Base-by-base conservation (phyloP, 2,797 vertebrate species). In the Catamblyrhynchus diadema region DNA sequence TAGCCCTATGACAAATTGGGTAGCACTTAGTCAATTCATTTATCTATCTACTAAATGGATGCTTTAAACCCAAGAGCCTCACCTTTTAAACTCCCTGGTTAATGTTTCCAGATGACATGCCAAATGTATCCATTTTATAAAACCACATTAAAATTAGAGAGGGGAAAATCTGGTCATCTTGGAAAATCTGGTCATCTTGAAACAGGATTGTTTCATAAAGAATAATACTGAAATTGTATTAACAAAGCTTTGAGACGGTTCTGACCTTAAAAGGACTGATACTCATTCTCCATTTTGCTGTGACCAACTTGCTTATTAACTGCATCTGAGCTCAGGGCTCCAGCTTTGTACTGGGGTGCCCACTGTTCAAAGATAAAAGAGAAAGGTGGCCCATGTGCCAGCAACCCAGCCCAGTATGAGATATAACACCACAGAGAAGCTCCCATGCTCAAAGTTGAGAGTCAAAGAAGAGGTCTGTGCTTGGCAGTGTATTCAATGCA, bases 1-100 rank as follows among this genome's bases (percentile, higher is more conserved):
- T 83, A 90, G 59, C 65, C 59, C 66, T 78, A 35, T 89, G 89
- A 94, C 27, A 96, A 95, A 94, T 96, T 85, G 10, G 41, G 44
- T 41, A 81, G 84, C 47, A 48, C 82, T 96, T 79, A 75, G 66
- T 71, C 82, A 86, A 89, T 86, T 94, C 33, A 94, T 88, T 94
- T 95, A 75, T 88, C 87, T 84, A 32, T 24, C 72, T 64, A 44
- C 77, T 79, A 86, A 93, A 79, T 60, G 87, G 82, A 81, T 75
- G n/a, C 41, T 94, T 91, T 84, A 93, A 94, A 91, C 45, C 17
- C 66, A 66, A 91, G 19, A 72, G 37, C 50, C 59, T 97, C 79
- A 81, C 62, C 70, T 69, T n/a, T 95, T 91, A 88, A 91, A 80
- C 79, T 94, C n/a, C 37, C 65, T 81, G 81, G 84, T 75, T 75